Evolutionary conservation across 2,113 vertebrate genomes (phyloP).

Genomic region (Hyaena hyaena): DNA sequence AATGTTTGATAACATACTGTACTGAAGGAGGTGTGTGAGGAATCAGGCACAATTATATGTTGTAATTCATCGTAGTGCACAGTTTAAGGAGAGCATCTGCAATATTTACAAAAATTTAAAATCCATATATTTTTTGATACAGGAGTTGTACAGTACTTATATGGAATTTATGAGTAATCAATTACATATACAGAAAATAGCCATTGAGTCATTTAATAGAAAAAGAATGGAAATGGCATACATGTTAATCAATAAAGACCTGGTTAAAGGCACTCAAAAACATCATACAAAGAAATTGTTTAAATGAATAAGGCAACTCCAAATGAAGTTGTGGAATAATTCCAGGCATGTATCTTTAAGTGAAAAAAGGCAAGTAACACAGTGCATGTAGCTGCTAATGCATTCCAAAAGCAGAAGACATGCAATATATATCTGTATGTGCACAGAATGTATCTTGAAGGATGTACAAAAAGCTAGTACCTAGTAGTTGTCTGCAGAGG

Average conservation of each 20-base stretch:
- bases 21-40: neutral
- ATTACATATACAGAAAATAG: neutral
- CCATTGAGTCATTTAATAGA: neutral
- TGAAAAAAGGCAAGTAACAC: neutral
- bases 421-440: fast-evolving
- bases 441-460: neutral
- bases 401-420: neutral
- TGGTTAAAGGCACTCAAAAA: neutral
- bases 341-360: neutral
- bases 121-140: neutral
- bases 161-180: neutral
- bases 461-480: neutral
- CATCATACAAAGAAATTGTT: neutral
- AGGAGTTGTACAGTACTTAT: neutral
- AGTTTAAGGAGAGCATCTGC: neutral
- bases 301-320: slow-evolving; percentile 8
- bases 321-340: neutral
- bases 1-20: neutral
- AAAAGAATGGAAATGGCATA: neutral
- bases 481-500: neutral
- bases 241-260: neutral
- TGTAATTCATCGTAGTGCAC: neutral
- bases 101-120: slow-evolving; percentile 33
- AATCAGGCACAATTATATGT: neutral
- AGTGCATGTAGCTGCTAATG: neutral